Conservation (phyloP, 2,888 invertebrate genomes). For the Cantharis nigra region DNA sequence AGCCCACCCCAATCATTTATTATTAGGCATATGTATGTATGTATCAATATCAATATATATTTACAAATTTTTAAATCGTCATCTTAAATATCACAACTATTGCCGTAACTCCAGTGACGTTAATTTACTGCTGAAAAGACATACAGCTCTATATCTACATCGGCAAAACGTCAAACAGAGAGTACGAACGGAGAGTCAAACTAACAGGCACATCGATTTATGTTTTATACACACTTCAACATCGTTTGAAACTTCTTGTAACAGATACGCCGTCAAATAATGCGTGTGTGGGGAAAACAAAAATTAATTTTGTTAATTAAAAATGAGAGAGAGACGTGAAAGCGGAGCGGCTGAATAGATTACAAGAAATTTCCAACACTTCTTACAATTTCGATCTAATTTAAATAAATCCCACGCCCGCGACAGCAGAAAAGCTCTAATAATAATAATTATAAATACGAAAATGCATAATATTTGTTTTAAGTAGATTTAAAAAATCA, state of each 20-base stretch:
- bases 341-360: neutral
- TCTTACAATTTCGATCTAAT: conserved; percentile 10
- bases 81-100: conserved; percentile 45
- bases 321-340: neutral
- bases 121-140: conserved; percentile 28
- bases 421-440: conserved; percentile 13
- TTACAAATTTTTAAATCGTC: conserved; percentile 30
- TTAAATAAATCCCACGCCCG: conserved; percentile 17
- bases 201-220: conserved; percentile 42
- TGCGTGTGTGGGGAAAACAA: neutral
- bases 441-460: neutral
- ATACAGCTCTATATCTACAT: conserved; percentile 30
- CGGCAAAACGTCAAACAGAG: conserved; percentile 35
- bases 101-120: conserved; percentile 40
- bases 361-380: conserved; percentile 16
- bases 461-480: neutral
- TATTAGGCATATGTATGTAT: conserved; percentile 26
- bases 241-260: conserved; percentile 5
- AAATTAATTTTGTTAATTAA: neutral
- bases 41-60: conserved; percentile 6
- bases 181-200: conserved; percentile 38
- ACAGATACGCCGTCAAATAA: neutral
- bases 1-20: conserved; percentile 12
- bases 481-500: neutral
- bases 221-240: conserved; percentile 26